Evolutionary conservation across 2,113 vertebrate species (phyloP), one percentile per base, ranked within the genome.

Genomic region (Corythornis vintsioides): DNA sequence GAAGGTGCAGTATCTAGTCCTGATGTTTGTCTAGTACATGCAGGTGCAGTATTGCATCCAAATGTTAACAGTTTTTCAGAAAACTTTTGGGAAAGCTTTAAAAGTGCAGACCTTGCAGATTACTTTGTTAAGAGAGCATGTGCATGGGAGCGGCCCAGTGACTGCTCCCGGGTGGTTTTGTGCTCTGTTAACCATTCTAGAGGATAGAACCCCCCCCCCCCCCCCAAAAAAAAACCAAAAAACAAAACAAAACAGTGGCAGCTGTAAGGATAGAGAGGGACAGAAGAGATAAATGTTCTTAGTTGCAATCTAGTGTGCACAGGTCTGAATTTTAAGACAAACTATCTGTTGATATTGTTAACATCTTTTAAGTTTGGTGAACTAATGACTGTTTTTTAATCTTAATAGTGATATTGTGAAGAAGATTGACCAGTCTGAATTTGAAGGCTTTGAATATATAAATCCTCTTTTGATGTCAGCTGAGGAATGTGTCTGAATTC

Each of bases 401-500:
- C 90, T 87, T 91, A 66, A 95, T 91, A 99, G 99, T 53, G 99
- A 99, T 78, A 98, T 98, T 90, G 99, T 99, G 81, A 99, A 98
- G 98, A 99, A 99, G 98, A 99, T 99, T 76, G 99, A 99, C 96
- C 99, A 99, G 96, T 99, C 99, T 59, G 99, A 99, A 97, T 99
- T 99, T 92, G 99, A 99, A 98, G 99, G 99, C 33, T 99, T 99
- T 67, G 99, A 99, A 97, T 99, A 99, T 96, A 99, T 99, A 97
- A 99, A 99, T 97, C 99, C 99, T 57, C 98, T 99, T 57, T 93
- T 99, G 97, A 99, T 99, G 99, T 99, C 99, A 17, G 99, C 99
- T 14, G 99, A 99, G 97, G 99, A 99, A 97, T 99, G 99, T 89
- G 99, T 99, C 97, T 99, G 98, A 99, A 77, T 78, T 84, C 88